Evolutionary conservation across 2,797 vertebrate genomes (phyloP).

Genomic region (Sebastes cheni): DNA sequence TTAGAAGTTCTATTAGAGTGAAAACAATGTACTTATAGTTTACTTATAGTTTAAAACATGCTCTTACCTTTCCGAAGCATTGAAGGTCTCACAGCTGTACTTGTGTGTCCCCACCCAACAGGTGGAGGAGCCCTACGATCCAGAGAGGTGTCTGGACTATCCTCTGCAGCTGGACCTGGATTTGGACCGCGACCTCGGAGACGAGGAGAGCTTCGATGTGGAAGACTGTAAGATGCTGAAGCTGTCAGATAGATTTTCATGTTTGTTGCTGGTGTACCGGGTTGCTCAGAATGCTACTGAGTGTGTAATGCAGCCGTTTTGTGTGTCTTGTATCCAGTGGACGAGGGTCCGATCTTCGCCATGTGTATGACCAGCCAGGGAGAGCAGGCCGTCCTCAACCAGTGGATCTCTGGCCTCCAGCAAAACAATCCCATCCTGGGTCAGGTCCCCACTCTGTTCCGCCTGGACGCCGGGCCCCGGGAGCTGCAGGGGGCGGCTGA

Average conservation of each 20-base stretch:
- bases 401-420: conserved; percentile 90
- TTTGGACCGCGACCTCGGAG: conserved; percentile 82
- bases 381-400: conserved; percentile 85
- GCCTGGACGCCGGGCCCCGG: conserved; percentile 69
- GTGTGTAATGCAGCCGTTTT: not conserved
- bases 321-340: conserved; percentile 77
- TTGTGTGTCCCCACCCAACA: conserved; percentile 35
- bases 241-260: not conserved
- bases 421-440: conserved; percentile 86
- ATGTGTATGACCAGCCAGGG: conserved; percentile 87
- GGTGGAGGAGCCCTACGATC: conserved; percentile 81
- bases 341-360: conserved; percentile 88
- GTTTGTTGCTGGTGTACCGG: not conserved
- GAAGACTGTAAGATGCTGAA: conserved; percentile 82
- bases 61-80: not conserved
- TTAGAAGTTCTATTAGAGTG: no score
- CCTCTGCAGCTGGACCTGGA: conserved; percentile 87
- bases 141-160: conserved; percentile 86
- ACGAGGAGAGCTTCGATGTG: conserved; percentile 84
- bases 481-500: conserved; percentile 59
- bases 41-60: not conserved
- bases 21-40: no score
- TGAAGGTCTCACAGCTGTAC: not conserved
- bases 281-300: not conserved
- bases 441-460: conserved; percentile 86